Evolutionary conservation across 2,888 invertebrate species (phyloP), one percentile per base, ranked within the genome.

Genomic region (Monopis laevigella): DNA sequence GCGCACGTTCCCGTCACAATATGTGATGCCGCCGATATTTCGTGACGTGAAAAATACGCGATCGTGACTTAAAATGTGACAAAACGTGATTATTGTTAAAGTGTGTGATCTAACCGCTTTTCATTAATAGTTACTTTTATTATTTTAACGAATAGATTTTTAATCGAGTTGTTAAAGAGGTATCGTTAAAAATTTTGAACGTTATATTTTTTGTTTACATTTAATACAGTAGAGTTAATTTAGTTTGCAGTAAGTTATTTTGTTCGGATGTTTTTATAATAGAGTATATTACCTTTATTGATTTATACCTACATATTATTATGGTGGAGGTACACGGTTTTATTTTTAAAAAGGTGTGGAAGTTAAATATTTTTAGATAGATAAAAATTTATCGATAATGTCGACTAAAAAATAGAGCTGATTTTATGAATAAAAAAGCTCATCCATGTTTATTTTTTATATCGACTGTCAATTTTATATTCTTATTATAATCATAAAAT

Each of bases 241-340:
- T 56, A 62, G 62, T 54, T 54, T 52, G 50, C 62, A 52, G 65
- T n/a, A n/a, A n/a, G n/a, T n/a, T n/a, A n/a, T 69, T 71, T 71
- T 71, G 67, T 71, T 72, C 69, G 64, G 59, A 53, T 54, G 56
- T n/a, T n/a, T n/a, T n/a, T n/a, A n/a, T n/a, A n/a, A n/a, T n/a
- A n/a, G n/a, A n/a, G n/a, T n/a, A n/a, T n/a, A n/a, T n/a, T n/a
- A n/a, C n/a, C n/a, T n/a, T n/a, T n/a, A n/a, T n/a, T n/a, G n/a
- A n/a, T n/a, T n/a, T n/a, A n/a, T n/a, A n/a, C n/a, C n/a, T n/a
- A n/a, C n/a, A n/a, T n/a, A n/a, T n/a, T n/a, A n/a, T n/a, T n/a
- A n/a, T n/a, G n/a, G n/a, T n/a, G n/a, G n/a, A n/a, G n/a, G n/a
- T n/a, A n/a, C n/a, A n/a, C n/a, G n/a, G n/a, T n/a, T n/a, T n/a